These are phyloP conservation scores for Dipodomys spectabilis DNA, from an alignment of 2,113 vertebrate genomes.

Conservation along the genomic window DNA sequence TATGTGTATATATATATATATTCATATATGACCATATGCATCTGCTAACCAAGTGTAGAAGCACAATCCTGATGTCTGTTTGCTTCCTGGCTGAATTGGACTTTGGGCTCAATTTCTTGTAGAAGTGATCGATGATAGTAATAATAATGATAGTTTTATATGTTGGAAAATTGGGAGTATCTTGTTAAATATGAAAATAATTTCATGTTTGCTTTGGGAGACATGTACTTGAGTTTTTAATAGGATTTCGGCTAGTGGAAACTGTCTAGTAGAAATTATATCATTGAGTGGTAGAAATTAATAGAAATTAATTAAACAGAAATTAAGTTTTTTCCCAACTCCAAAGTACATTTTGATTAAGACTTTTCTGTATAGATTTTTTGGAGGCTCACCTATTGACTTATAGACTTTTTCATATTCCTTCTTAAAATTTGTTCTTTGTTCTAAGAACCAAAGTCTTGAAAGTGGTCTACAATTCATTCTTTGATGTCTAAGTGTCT, in stretches of 20 bases:
- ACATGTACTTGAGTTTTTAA: neutral
- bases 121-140: neutral
- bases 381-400: neutral
- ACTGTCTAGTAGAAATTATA: neutral
- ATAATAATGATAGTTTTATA: constrained; percentile 25
- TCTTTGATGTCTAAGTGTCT: constrained; percentile 51
- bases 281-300: neutral
- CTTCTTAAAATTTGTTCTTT: constrained; percentile 57
- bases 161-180: neutral
- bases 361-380: neutral
- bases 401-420: constrained; percentile 27
- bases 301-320: neutral
- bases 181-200: constrained; percentile 11
- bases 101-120: neutral
- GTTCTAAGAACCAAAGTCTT: neutral
- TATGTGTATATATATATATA: neutral
- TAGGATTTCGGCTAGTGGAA: neutral
- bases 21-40: neutral
- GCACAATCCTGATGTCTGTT: neutral
- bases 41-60: neutral
- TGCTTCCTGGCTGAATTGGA: neutral
- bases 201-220: neutral
- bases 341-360: constrained; percentile 28
- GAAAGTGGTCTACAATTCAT: no score
- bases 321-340: neutral